Conservation (phyloP, 2,888 invertebrate genomes). For the Epistrophella euchroma region DNA sequence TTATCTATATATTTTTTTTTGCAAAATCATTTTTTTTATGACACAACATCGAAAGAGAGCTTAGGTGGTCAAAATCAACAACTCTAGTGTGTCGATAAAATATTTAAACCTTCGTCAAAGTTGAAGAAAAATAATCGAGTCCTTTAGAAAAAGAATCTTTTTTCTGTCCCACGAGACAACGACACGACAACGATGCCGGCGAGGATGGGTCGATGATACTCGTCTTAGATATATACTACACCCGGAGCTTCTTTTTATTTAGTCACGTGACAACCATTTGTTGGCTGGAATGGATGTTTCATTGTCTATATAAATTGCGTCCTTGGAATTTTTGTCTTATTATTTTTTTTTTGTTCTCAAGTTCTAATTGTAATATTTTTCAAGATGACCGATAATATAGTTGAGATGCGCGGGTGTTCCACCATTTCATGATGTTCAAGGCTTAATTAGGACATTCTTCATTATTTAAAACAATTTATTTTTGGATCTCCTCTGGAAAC, state of each 20-base stretch:
- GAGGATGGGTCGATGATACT: background rate
- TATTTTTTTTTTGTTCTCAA: background rate
- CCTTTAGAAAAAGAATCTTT: background rate
- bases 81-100: conserved; percentile 62
- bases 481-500: conserved; percentile 9
- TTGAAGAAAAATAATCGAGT: conserved; percentile 29
- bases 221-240: background rate
- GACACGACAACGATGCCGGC: background rate
- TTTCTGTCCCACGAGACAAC: background rate
- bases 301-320: background rate
- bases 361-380: conserved; percentile 27
- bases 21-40: background rate
- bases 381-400: conserved; percentile 16
- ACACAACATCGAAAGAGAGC: conserved; percentile 23
- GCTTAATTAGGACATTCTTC: conserved; percentile 66
- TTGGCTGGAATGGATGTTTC: background rate
- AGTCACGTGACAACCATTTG: conserved; percentile 23
- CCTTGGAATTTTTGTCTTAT: background rate
- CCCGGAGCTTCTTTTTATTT: conserved; percentile 1
- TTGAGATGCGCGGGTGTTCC: background rate
- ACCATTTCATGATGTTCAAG: background rate
- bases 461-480: conserved; percentile 59
- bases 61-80: conserved; percentile 43
- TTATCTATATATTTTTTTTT: conserved; percentile 10
- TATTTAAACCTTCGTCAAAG: conserved; percentile 73